A percentile compares a stretch with the other conserved stretches of the same genome.
Conservation (phyloP, 2,113 vertebrate genomes). For the Camelus bactrianus region DNA sequence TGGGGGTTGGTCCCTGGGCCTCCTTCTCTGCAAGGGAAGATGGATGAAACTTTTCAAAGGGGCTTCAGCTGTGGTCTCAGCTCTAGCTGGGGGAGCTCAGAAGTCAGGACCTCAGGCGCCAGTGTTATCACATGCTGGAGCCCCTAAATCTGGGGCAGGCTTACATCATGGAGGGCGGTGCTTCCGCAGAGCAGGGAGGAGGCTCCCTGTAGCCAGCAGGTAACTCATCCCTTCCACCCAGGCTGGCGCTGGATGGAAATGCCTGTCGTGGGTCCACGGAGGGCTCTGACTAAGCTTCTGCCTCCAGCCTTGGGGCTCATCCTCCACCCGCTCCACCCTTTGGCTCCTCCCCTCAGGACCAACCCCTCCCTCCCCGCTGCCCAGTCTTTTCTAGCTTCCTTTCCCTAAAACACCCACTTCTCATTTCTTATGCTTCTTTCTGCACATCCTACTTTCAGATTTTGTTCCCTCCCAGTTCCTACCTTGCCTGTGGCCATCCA, state of each 20-base stretch:
- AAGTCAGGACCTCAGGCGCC: not conserved
- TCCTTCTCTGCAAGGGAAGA: not conserved
- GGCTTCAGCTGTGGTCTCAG: not conserved
- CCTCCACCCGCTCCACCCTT: not conserved
- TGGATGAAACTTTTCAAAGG: not conserved
- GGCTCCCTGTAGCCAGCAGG: not conserved
- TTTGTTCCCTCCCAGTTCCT: not conserved
- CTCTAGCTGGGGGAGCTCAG: not conserved
- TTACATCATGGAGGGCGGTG: not conserved
- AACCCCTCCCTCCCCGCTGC: not conserved
- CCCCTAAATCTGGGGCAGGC: not conserved
- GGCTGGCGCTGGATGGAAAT: not conserved
- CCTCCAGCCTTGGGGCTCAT: not conserved
- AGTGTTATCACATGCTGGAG: fast-evolving
- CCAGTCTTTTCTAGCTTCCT: not conserved
- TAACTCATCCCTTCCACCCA: not conserved
- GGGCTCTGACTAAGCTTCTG: not conserved
- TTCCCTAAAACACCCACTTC: not conserved
- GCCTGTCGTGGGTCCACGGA: no score
- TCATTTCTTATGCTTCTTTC: not conserved
- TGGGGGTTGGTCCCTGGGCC: not conserved
- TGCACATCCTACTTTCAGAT: not conserved
- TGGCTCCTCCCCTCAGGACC: no score
- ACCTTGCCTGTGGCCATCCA: not conserved
- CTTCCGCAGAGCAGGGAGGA: not conserved